Conservation (phyloP, 2,797 vertebrate genomes). For the Hippocampus kuda region DNA sequence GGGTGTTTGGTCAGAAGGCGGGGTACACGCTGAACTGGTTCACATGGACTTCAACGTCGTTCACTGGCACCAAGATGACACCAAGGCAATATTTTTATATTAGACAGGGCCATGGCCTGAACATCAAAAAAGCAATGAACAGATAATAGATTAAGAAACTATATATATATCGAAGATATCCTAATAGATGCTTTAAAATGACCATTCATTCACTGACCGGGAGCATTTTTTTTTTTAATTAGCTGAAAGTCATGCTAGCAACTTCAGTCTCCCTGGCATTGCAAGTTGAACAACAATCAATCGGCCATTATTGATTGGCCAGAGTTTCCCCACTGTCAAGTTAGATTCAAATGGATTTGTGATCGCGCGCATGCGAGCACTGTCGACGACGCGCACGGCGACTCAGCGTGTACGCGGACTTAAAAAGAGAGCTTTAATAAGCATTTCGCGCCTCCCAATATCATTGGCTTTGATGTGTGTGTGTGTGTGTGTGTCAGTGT, state of each 20-base stretch:
- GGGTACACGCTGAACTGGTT: too few species aligned
- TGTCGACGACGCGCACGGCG: slow-evolving; percentile 18
- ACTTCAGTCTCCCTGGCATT: slow-evolving; percentile 10
- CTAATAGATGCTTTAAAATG: neutral
- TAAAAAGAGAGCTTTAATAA: slow-evolving; percentile 30
- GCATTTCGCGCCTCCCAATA: slow-evolving; percentile 30
- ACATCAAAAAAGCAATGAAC: too few species aligned
- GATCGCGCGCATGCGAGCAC: slow-evolving; percentile 36
- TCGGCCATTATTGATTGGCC: slow-evolving; percentile 45
- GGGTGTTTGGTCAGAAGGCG: too few species aligned
- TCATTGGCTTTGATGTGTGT: slow-evolving; percentile 40
- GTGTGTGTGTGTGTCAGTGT: too few species aligned
- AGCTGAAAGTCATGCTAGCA: slow-evolving; percentile 9
- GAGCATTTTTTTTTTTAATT: neutral
- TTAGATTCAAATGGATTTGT: slow-evolving; percentile 58
- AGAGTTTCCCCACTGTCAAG: slow-evolving; percentile 45
- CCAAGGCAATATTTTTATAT: too few species aligned
- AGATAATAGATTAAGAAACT: too few species aligned
- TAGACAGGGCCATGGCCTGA: too few species aligned
- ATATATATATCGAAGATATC: too few species aligned
- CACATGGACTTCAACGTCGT: too few species aligned
- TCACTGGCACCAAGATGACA: too few species aligned
- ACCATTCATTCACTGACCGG: neutral
- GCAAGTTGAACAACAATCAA: slow-evolving; percentile 47
- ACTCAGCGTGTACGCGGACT: slow-evolving; percentile 24